Conservation (phyloP, 2,888 invertebrate genomes). For the Papilio gigon region DNA sequence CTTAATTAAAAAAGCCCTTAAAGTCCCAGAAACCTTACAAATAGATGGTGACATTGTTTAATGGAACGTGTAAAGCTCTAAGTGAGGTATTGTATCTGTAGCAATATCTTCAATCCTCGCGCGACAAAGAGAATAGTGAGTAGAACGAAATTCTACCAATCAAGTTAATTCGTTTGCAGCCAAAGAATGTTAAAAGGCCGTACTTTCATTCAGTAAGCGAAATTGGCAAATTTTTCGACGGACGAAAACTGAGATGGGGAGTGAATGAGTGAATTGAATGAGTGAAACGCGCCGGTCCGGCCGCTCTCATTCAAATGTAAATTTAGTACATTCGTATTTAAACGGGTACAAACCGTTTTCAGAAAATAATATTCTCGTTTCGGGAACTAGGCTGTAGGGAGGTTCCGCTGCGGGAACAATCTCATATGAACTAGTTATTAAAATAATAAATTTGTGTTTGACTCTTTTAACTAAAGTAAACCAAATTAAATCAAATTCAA, state of each 20-base stretch:
- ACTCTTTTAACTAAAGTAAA: too few species aligned
- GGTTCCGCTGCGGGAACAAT: too few species aligned
- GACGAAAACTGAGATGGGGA: slow-evolving; percentile 34
- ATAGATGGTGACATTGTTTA: too few species aligned
- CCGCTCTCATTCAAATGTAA: slow-evolving; percentile 68
- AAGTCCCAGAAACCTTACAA: background rate
- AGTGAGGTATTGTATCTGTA: too few species aligned
- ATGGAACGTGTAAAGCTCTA: too few species aligned
- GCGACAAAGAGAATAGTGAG: background rate
- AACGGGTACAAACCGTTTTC: slow-evolving; percentile 51
- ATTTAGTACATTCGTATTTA: slow-evolving; percentile 60
- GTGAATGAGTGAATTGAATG: slow-evolving; percentile 41
- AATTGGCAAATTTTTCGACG: slow-evolving; percentile 41
- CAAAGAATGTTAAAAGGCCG: slow-evolving; percentile 25
- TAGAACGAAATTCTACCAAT: slow-evolving; percentile 11
- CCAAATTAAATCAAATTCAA: too few species aligned
- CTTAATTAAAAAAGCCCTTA: background rate
- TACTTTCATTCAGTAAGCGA: slow-evolving; percentile 5
- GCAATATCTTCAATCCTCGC: slow-evolving; percentile 1
- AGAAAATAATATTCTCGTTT: slow-evolving; percentile 50
- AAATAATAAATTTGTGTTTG: too few species aligned
- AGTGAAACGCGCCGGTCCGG: slow-evolving; percentile 45
- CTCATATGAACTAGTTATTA: too few species aligned
- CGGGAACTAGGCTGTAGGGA: slow-evolving; percentile 26
- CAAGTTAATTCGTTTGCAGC: slow-evolving; percentile 4